Conservation (phyloP, 2,113 vertebrate genomes). For the Osmerus eperlanus region DNA sequence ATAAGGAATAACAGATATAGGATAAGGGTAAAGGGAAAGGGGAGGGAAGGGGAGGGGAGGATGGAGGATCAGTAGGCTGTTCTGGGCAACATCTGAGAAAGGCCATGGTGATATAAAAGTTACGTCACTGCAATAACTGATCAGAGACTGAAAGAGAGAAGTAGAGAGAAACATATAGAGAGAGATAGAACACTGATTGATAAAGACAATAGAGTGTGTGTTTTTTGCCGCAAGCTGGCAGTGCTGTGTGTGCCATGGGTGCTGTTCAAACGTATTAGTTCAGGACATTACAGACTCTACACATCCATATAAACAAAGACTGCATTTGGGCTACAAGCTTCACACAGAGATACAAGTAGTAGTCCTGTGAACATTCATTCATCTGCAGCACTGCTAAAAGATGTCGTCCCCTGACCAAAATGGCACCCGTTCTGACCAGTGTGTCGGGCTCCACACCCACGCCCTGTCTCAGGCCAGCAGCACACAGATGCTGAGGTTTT, state of each 20-base stretch:
- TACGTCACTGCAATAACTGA: too few relatives aligned
- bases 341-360: too few relatives aligned
- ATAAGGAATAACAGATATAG: neutral
- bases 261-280: slow-evolving; percentile 52
- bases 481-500: slow-evolving; percentile 50
- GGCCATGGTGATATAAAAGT: too few relatives aligned
- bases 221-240: slow-evolving; percentile 34
- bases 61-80: neutral
- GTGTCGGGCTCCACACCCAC: slow-evolving; percentile 26
- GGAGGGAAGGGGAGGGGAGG: slow-evolving; percentile 27
- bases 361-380: too few relatives aligned
- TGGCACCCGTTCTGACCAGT: slow-evolving; percentile 23
- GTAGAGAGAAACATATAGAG: slow-evolving; percentile 3
- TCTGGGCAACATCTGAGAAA: too few relatives aligned
- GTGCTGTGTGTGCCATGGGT: slow-evolving; percentile 44
- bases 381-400: neutral
- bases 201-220: slow-evolving; percentile 41
- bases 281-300: slow-evolving; percentile 46
- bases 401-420: neutral
- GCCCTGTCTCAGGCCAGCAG: slow-evolving; percentile 49
- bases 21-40: slow-evolving; percentile 1
- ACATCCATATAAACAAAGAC: neutral
- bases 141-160: slow-evolving; percentile 35
- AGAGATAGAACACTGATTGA: slow-evolving; percentile 42
- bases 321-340: neutral